These are phyloP conservation scores for Megathymus violae DNA, from an alignment of 1,140 invertebrate genomes.

Conservation along the genomic window DNA sequence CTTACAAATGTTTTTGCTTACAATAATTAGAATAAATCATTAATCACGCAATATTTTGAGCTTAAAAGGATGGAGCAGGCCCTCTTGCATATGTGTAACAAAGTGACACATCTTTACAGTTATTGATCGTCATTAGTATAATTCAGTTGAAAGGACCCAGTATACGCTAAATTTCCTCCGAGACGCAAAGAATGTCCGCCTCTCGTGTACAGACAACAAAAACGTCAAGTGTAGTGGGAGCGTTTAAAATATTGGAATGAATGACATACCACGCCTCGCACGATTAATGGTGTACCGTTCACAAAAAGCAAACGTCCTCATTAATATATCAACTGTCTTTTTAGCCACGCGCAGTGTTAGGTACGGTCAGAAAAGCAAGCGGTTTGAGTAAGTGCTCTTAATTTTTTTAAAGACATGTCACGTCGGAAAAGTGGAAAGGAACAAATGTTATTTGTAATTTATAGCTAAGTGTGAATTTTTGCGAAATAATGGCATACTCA, in stretches of 20 bases:
- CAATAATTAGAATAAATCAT: slow-evolving; percentile 20
- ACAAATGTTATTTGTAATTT: background rate
- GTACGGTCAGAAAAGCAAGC: slow-evolving; percentile 56
- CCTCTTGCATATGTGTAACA: background rate
- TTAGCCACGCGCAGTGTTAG: slow-evolving; percentile 65
- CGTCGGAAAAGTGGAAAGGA: slow-evolving; percentile 8
- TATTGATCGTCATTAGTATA: slow-evolving; percentile 36
- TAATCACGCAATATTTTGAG: slow-evolving; percentile 21
- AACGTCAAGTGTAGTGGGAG: slow-evolving; percentile 63
- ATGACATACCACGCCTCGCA: slow-evolving; percentile 80
- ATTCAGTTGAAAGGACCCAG: slow-evolving; percentile 32
- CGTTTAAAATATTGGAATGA: slow-evolving; percentile 82
- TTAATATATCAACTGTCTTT: slow-evolving; percentile 83
- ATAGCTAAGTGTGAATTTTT: slow-evolving; percentile 1
- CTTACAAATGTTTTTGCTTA: background rate
- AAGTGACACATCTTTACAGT: slow-evolving; percentile 23
- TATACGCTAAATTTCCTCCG: slow-evolving; percentile 46
- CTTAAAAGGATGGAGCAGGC: background rate
- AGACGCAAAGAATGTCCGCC: slow-evolving; percentile 60
- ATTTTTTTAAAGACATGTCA: slow-evolving; percentile 7
- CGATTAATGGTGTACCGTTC: slow-evolving; percentile 73
- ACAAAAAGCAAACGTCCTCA: slow-evolving; percentile 80
- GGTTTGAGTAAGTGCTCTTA: slow-evolving; percentile 12
- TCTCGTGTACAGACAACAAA: slow-evolving; percentile 72
- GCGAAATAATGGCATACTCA: background rate